Percentiles rank a stretch among this genome's conserved stretches.
Conservation (phyloP, 2,888 invertebrate species). For the Altica lythri region DNA sequence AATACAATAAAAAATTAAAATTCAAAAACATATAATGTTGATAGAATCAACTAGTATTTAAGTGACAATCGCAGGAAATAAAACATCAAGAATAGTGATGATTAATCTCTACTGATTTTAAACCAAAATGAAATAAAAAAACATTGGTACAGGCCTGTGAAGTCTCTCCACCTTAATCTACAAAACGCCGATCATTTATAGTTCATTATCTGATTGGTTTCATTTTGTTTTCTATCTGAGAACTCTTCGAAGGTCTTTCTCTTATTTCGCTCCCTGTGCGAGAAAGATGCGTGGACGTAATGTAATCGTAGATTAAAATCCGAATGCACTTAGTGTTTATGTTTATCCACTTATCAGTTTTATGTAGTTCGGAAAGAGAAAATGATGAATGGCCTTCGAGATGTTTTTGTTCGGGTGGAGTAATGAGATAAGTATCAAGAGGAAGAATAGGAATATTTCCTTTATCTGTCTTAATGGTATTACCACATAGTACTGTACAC, state of each 20-base stretch:
- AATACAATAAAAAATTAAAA: too few species aligned
- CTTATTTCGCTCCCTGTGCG: not conserved
- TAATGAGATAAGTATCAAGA: conserved; percentile 36
- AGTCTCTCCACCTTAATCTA: conserved; percentile 17
- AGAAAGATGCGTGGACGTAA: conserved; percentile 27
- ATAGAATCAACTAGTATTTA: too few species aligned
- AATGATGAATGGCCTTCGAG: conserved; percentile 40
- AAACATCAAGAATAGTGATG: too few species aligned
- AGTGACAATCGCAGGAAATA: too few species aligned
- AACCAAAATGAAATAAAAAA: too few species aligned
- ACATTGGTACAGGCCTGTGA: too few species aligned
- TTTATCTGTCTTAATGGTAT: conserved; percentile 32
- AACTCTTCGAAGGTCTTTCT: not conserved
- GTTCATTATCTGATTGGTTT: conserved; percentile 43
- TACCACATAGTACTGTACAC: conserved; percentile 15
- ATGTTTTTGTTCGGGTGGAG: conserved; percentile 31
- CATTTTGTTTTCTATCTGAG: too few species aligned
- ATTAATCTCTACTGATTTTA: too few species aligned
- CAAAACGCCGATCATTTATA: conserved; percentile 35
- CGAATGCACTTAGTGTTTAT: conserved; percentile 32
- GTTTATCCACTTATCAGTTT: conserved; percentile 38
- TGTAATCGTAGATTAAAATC: conserved; percentile 27
- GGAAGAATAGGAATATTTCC: conserved; percentile 22
- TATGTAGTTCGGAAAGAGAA: conserved; percentile 32
- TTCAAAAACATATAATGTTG: too few species aligned